Percentiles rank a stretch among this genome's conserved stretches.
Conservation (phyloP, 2,113 vertebrate species). For the Acrocephalus arundinaceus region DNA sequence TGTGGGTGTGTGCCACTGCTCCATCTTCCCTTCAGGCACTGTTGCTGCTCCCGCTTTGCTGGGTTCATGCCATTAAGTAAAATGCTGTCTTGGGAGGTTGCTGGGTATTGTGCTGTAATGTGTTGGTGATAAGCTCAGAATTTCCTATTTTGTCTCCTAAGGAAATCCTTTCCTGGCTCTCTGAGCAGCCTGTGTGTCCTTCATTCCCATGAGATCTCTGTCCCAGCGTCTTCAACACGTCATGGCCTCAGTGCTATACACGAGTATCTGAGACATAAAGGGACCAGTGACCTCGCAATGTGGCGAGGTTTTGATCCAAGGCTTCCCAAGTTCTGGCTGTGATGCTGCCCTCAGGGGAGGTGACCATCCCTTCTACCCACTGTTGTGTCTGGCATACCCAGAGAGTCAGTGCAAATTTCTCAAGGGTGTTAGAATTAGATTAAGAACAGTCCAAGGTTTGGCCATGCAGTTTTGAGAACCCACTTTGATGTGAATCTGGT, state of each 20-base stretch:
- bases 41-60: not conserved
- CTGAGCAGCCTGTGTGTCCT: not conserved
- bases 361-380: not conserved
- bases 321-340: not conserved
- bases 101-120: not conserved
- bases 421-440: not conserved
- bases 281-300: accelerated
- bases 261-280: accelerated
- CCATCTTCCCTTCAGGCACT: not conserved
- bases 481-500: not conserved
- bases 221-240: accelerated
- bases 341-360: not conserved
- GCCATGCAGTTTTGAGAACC: not conserved
- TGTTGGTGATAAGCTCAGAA: not conserved
- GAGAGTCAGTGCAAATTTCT: not conserved
- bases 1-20: not conserved
- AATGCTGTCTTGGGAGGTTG: not conserved
- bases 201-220: not conserved
- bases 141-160: not conserved
- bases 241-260: not conserved
- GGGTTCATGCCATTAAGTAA: not conserved
- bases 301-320: not conserved
- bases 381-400: not conserved
- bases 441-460: not conserved
- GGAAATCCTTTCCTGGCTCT: not conserved